Evolutionary conservation across 2,888 invertebrate species (phyloP), one percentile per base, ranked within the genome.

Genomic region (Diarsia rubi): DNA sequence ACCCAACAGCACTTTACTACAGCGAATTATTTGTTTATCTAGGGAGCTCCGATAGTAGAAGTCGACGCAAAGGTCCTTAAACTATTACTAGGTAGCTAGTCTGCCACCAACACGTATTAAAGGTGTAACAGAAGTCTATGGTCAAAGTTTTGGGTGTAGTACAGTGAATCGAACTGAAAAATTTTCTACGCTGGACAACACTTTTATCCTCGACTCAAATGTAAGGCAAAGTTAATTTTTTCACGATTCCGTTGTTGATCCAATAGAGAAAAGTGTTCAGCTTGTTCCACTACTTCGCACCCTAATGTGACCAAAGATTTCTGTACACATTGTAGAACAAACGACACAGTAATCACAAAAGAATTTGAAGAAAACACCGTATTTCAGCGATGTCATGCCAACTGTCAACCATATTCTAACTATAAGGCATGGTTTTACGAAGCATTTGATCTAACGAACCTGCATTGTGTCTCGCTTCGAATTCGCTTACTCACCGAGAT

Each of bases 371-470:
- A 80, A 64, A 81, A 79, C 89, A 86, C 85, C 69, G 82, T 83
- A 80, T 59, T 52, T 75, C 76, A 84, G 92, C 95, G 95, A 95
- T 95, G 96, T 96, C 95, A 95, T 95, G 95, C 96, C 96, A 95
- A 95, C 94, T 88, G 75, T 79, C 78, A 64, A 42, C 69, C 64
- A 84, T n/a, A n/a, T n/a, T 84, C 49, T 89, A 81, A 83, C 70
- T 91, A 70, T 95, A 94, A 95, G 94, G 95, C 95, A 95, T 95
- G 95, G 93, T 95, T 94, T 93, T 94, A 90, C 86, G 86, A 88
- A 89, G 84, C 76, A 75, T 83, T 92, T 93, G 91, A 89, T 90
- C 93, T 95, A 95, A 95, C 95, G 91, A 90, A 79, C 66, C 59
- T 83, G 91, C 90, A 91, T 92, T 82, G 84, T 88, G 87, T 87